phyloP scores from a whole-genome alignment of 1,140 invertebrate genomes.

The Caenorhabditis latens region DNA sequence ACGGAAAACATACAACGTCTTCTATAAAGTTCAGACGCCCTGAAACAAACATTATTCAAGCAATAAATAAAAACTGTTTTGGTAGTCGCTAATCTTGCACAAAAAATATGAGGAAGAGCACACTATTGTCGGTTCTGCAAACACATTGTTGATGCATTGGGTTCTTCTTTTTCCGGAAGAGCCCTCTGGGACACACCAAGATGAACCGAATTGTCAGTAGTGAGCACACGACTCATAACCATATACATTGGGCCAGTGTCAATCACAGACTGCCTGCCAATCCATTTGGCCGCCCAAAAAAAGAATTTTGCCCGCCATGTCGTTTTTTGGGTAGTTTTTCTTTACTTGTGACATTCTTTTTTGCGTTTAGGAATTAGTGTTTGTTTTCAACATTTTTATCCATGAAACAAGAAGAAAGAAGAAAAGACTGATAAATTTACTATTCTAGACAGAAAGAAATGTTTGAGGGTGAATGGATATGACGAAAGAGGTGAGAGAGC shows the following conservation, averaged over 20 bases:
- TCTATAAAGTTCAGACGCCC: background rate
- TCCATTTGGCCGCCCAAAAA: constrained; percentile 3
- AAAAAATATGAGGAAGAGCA: constrained; percentile 21
- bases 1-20: no score
- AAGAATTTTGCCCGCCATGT: background rate
- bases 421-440: constrained; percentile 20
- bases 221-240: constrained; percentile 53
- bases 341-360: background rate
- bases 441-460: constrained; percentile 44
- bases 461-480: constrained; percentile 33
- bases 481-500: background rate
- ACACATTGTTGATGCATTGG: constrained; percentile 30
- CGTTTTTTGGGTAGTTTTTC: background rate
- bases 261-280: constrained; percentile 49
- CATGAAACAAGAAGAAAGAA: background rate
- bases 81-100: constrained; percentile 36
- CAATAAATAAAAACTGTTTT: constrained; percentile 26
- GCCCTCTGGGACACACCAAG: constrained; percentile 1
- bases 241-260: constrained; percentile 44
- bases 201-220: constrained; percentile 53
- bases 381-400: background rate
- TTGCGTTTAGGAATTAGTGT: background rate
- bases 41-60: background rate
- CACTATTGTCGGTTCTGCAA: constrained; percentile 36
- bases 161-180: background rate